Base-by-base conservation (phyloP, 2,888 invertebrate species). In the Seladonia tumulorum region DNA sequence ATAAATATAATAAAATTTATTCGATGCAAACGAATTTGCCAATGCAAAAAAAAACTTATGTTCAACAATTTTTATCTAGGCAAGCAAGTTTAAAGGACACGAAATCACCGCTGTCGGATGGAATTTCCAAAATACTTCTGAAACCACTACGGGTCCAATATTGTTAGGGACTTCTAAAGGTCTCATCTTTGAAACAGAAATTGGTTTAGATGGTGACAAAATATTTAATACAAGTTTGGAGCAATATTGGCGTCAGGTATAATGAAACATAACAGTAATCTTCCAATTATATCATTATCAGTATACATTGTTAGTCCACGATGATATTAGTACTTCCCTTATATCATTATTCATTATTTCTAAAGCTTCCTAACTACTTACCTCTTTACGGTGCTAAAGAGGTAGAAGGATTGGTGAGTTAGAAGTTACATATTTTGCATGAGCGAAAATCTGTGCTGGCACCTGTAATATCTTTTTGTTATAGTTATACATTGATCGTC, bases 51-150 rank as follows among this genome's bases (percentile, higher is more conserved):
- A 73, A 66, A 35, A n/a, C n/a, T 63, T 1, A 79, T 42, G 18
- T 76, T 76, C 25, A 76, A 79, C 35, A 45, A 87, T 86, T 87
- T 68, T 87, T 8, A 84, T 86, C 77, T 89, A 96, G 96, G 96
- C 95, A 60, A 93, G 94, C 49, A 97, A 97, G 94, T 97, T 97
- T 73, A 96, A 96, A 88, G 97, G 97, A 66, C 98, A 98, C 94
- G 97, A 98, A 93, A 97, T 99, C 42, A 98, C 99, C 0, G 97
- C 98, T 76, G 98, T 99, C 0, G 99, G 97, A 1, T 99, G 99
- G 98, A 99, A 98, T 94, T 96, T 96, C 90, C 96, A 96, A 82
- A 97, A 97, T 89, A 96, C 96, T 2, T 97, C 97, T 0, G 97
- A 97, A 83, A 95, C 94, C 1, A 96, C 97, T 0, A 98, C 99